A percentile compares a stretch with the other conserved stretches of the same genome.
These are phyloP conservation scores for Gryllus bimaculatus DNA, from an alignment of 1,140 invertebrate genomes.

Conservation along the genomic window DNA sequence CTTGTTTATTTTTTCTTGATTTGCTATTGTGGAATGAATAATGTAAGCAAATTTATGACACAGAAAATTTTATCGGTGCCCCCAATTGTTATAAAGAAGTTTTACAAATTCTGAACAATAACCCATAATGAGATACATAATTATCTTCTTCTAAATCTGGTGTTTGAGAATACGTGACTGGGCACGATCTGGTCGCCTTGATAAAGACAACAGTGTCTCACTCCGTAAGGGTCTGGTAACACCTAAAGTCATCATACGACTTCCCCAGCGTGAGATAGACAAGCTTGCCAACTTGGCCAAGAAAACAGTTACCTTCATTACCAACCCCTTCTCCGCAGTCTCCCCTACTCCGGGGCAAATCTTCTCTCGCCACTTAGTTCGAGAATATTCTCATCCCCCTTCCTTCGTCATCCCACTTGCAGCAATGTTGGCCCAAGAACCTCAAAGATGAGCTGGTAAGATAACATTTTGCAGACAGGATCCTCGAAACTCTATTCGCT, in stretches of 20 bases:
- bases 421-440: background rate
- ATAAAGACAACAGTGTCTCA: background rate
- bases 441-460: background rate
- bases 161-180: background rate
- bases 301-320: constrained; percentile 5
- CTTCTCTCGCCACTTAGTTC: background rate
- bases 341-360: background rate
- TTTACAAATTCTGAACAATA: too few relatives aligned
- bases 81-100: too few relatives aligned
- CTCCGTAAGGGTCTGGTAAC: background rate
- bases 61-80: too few relatives aligned
- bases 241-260: background rate
- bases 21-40: too few relatives aligned
- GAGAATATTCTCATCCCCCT: background rate
- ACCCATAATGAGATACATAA: too few relatives aligned
- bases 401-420: background rate
- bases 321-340: background rate
- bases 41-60: too few relatives aligned
- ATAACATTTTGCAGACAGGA: background rate
- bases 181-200: background rate
- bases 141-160: background rate
- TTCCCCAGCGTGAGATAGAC: background rate
- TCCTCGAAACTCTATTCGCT: background rate
- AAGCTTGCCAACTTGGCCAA: constrained; percentile 3
- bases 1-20: too few relatives aligned